phyloP scores from a whole-genome alignment of 2,797 vertebrate species.

The Lithobates pipiens region DNA sequence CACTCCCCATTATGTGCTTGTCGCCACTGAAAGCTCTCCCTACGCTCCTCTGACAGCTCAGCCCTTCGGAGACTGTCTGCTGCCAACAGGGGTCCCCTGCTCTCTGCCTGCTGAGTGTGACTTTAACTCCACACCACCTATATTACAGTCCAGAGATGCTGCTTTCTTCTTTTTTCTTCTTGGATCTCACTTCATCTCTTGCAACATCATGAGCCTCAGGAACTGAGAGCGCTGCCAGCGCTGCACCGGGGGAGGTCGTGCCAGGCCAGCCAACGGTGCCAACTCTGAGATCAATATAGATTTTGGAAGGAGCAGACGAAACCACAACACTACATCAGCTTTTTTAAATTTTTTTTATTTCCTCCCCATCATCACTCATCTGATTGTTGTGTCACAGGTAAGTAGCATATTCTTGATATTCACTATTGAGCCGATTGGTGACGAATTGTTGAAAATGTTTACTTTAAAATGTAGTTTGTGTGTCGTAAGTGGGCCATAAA shows the following conservation, averaged over 20 bases:
- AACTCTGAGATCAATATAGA: background rate
- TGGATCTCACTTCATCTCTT: background rate
- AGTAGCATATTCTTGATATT: background rate
- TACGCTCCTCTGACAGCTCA: background rate
- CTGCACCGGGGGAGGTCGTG: background rate
- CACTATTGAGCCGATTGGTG: too few relatives aligned
- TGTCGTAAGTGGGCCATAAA: too few relatives aligned
- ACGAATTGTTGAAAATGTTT: too few relatives aligned
- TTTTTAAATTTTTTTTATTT: too few relatives aligned
- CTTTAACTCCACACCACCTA: background rate
- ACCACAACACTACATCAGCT: background rate
- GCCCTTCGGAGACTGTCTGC: background rate
- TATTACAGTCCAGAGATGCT: constrained; percentile 1
- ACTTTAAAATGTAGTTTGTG: too few relatives aligned
- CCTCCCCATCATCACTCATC: background rate
- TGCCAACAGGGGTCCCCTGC: constrained; percentile 29
- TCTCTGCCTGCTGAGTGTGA: constrained; percentile 10
- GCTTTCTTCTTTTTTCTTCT: background rate
- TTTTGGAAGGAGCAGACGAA: background rate
- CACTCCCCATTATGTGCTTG: constrained; percentile 15
- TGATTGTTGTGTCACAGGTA: background rate
- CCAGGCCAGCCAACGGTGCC: background rate
- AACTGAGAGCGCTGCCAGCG: background rate
- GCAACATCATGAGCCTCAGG: background rate
- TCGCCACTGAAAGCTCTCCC: background rate